Evolutionary conservation across 2,113 vertebrate genomes (phyloP).

Genomic region (Cercopithecus mona): DNA sequence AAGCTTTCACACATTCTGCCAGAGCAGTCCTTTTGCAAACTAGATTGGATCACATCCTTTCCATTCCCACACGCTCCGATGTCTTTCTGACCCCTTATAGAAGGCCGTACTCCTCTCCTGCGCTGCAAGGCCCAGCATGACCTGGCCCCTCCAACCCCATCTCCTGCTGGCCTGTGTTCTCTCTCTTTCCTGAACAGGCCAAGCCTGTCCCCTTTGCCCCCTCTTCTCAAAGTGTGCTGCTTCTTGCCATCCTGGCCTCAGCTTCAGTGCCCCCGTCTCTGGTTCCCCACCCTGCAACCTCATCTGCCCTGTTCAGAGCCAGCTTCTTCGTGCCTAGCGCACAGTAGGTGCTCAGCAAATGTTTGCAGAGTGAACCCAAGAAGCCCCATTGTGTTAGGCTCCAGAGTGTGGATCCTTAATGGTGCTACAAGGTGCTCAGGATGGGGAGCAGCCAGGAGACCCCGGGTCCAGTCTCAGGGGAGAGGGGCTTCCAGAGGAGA

Average conservation of each 20-base stretch:
- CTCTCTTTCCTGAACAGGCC: not conserved
- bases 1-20: not conserved
- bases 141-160: accelerated
- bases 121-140: not conserved
- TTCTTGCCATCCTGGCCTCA: not conserved
- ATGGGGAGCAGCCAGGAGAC: not conserved
- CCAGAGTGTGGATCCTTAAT: accelerated
- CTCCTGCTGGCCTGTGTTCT: not conserved
- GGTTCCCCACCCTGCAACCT: not conserved
- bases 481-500: not conserved
- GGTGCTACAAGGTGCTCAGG: not conserved
- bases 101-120: not conserved
- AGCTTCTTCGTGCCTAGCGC: not conserved
- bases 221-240: not conserved
- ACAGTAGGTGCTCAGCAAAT: not conserved
- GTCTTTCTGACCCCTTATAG: accelerated
- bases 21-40: not conserved
- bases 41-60: not conserved
- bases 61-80: accelerated
- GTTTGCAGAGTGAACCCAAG: not conserved
- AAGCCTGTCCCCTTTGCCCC: not conserved
- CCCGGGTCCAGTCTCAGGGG: not conserved
- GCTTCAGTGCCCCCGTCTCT: not conserved
- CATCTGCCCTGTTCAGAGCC: not conserved
- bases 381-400: accelerated